Evolutionary conservation across 2,888 invertebrate genomes (phyloP), one percentile per base, ranked within the genome.

Genomic region (Phortica okadai): DNA sequence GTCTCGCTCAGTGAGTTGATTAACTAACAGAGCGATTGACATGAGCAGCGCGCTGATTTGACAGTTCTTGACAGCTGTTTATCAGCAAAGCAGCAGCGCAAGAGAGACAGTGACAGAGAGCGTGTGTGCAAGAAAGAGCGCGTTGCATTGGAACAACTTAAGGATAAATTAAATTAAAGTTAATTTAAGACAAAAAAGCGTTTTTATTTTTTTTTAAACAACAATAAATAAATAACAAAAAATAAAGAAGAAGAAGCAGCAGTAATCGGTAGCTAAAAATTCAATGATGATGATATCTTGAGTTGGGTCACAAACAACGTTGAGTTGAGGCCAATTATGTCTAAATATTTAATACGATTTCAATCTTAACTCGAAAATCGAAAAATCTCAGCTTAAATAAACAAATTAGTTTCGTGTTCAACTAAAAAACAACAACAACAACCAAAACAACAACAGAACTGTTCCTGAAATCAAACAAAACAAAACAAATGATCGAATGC

Each of bases 261-360:
- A 45, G 45, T 8, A 8, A 6, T 10, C 45, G 10, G 7, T 45
- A 45, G 45, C 45, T 10, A 50, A 50, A 50, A 73, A 58, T 74
- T 77, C 78, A 78, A 79, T 81, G 87, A 88, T 89, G 82, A 59
- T 59, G 80, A 79, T 77, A 89, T 89, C 90, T 89, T 89, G 89
- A 89, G 84, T 82, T 84, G 90, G 89, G 89, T 89, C 80, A 86
- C 45, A 45, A 10, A 10, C 45, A 45, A 21, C 0, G 45, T 8
- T 45, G 45, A 45, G 45, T 10, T 6, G 45, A 45, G 62, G 42
- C 73, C n/a, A 56, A 25, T 67, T 56, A 73, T 59, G 33, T n/a
- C 33, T 14, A 25, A 50, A 50, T 50, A 50, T 50, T 50, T 50
- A 50, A 50, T 50, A 11, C 50, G 50, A 50, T 50, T 16, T 62